Evolutionary conservation across 2,113 vertebrate species (phyloP), one percentile per base, ranked within the genome.

Genomic region (Ameiurus melas): DNA sequence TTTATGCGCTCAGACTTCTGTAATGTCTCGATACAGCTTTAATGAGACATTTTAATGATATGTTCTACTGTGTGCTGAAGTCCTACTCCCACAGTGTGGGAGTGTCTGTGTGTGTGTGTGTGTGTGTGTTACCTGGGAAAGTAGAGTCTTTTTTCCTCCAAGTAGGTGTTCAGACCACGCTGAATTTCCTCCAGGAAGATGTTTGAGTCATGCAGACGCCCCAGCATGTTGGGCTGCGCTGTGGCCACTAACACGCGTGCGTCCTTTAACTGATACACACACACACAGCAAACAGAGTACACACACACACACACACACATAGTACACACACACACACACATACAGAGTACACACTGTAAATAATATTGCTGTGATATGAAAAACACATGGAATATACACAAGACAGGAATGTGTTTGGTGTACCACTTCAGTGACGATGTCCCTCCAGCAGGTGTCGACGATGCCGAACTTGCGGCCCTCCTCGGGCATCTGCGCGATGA

Each of bases 401-500:
- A 70, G 17, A 47, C 9, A 47, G 25, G 9, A 22, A 77, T 1
- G 12, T 77, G 39, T 27, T 7, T 16, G 6, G 43, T 47, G 43
- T 47, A 98, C 98, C 57, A 95, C 95, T 92, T 96, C 95, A 33
- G 43, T 9, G 89, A 98, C 96, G 62, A 98, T 95, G 81, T 92
- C 92, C 89, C 96, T 98, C 97, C 98, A 98, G 92, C 94, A 96
- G 30, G 90, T n/a, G 88, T 98, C 96, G 57, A 98, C 96, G n/a
- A 94, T 92, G 62, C 73, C 89, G 93, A 99, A 98, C 90, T 97
- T 99, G 89, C 89, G 95, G 75, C 97, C 97, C 85, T 99, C 97
- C 92, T 98, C 97, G 60, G 97, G 97, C 97, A 99, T 98, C 94
- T 99, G 97, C 62, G 97, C 96, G 88, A 96, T 94, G 87, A 99